Conservation (phyloP, 2,888 invertebrate genomes). For the Fabriciana adippe region DNA sequence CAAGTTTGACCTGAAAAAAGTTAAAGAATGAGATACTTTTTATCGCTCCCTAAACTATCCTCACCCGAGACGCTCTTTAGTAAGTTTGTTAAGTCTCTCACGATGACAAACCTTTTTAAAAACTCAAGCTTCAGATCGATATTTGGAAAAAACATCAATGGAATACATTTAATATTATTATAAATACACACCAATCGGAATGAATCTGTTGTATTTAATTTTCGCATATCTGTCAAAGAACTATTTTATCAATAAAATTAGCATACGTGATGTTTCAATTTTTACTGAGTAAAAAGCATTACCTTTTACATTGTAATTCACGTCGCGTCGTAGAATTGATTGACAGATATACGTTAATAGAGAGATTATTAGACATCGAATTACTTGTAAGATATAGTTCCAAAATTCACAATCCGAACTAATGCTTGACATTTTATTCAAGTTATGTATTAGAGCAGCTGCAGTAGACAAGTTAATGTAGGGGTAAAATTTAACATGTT, state of each 20-base stretch:
- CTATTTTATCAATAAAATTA: background rate
- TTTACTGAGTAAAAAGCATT: no score
- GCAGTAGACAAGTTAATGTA: background rate
- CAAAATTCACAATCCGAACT: background rate
- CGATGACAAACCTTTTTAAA: constrained; percentile 24
- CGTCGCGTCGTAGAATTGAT: background rate
- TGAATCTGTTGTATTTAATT: constrained; percentile 38
- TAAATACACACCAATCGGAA: constrained; percentile 48
- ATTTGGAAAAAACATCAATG: constrained; percentile 38
- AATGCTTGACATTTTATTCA: background rate
- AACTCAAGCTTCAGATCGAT: constrained; percentile 22
- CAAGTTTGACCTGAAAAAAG: background rate
- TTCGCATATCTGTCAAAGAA: constrained; percentile 21
- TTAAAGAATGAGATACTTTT: constrained; percentile 34
- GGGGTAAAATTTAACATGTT: background rate
- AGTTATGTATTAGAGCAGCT: background rate
- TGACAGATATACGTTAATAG: constrained; percentile 3
- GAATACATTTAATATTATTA: constrained; percentile 46
- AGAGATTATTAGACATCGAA: background rate
- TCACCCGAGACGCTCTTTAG: constrained; percentile 27
- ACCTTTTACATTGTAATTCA: no score
- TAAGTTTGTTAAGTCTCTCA: constrained; percentile 27
- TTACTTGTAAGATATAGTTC: background rate
- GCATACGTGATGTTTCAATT: background rate
- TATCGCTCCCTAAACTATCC: constrained; percentile 29